Evolutionary conservation across 2,888 invertebrate genomes (phyloP), one percentile per base, ranked within the genome.

Genomic region (Calliopum simillimum): DNA sequence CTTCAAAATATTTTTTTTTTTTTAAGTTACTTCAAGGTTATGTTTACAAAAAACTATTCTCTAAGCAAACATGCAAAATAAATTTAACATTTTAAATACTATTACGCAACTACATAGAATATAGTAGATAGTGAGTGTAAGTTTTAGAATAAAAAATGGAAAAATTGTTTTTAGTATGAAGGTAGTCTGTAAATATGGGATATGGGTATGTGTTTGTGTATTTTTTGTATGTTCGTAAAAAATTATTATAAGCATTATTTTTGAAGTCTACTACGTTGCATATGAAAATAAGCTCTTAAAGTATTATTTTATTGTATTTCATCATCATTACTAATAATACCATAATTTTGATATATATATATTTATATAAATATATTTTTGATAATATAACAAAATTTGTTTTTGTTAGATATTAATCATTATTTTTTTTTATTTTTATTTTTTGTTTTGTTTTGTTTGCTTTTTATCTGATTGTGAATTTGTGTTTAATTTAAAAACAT

Each of bases 211-310:
- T n/a, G n/a, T 33, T 33, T 33, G 33, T 33, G 33, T 12, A 46
- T 14, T 53, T 4, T 62, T 46, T 62, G 62, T 19, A 23, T 41
- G 25, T 53, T 53, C 33, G 64, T 64, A 64, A 64, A 64, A 64
- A 51, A 55, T n/a, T n/a, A 46, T 61, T 5, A 33, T 65, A 51
- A 64, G 55, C 43, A 44, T 33, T 65, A 55, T 46, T n/a, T 44
- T 65, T 65, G 65, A 65, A 65, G 55, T 65, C 65, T 53, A 55
- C 44, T 16, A 55, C 21, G 65, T 65, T 65, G 65, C 65, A 65
- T 65, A 65, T 65, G 65, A 65, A 65, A 65, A 65, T 65, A 65
- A 65, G 65, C 65, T 65, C 65, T 65, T 43, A 44, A 65, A 41
- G 21, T 65, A 65, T 65, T 65, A 44, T 65, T 44, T 21, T 46